Base-by-base conservation (phyloP, 1,140 invertebrate species). In the Zaprionus nigranus region DNA sequence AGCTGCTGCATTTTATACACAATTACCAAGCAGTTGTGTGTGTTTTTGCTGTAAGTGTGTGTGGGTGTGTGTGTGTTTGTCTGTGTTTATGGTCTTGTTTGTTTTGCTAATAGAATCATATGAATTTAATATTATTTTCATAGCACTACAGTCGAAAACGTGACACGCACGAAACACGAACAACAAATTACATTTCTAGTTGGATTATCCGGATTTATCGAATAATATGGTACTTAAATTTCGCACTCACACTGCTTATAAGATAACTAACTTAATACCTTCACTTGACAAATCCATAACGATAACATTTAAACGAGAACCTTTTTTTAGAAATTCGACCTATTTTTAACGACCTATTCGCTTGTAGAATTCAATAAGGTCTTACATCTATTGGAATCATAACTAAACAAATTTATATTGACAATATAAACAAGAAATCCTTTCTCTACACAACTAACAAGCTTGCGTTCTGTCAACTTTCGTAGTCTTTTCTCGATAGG, bases 61-160 rank as follows among this genome's bases (percentile, higher is more conserved):
- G 66, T 86, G 56, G 53, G 20, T 72, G 57, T 54, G 43, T 62
- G 28, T 64, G 46, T 53, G 64, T 60, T 75, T 71, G 57, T 67
- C 62, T 63, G 28, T 57, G 61, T 67, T 82, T 17, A 11, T 36
- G 22, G 22, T 12, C 64, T 61, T 78, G 62, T 84, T 88, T 85
- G 78, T 65, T 90, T 79, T 74, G 62, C 85, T 88, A 88, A 88
- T 88, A 88, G 85, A 90, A 90, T 88, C 75, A 84, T 85, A 78
- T 79, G 68, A 79, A 75, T 62, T 83, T 83, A 78, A 73, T 78
- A 58, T 49, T 62, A 62, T 78, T 78, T 59, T 57, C 63, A 63
- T 49, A 40, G 46, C 36, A 56, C 49, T 58, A 64, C 53, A 40
- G 34, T 64, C 46, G 51, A 57, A 51, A 51, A 30, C 67, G 69